Evolutionary conservation across 2,888 invertebrate genomes (phyloP).

Genomic region (Halictus ligatus): DNA sequence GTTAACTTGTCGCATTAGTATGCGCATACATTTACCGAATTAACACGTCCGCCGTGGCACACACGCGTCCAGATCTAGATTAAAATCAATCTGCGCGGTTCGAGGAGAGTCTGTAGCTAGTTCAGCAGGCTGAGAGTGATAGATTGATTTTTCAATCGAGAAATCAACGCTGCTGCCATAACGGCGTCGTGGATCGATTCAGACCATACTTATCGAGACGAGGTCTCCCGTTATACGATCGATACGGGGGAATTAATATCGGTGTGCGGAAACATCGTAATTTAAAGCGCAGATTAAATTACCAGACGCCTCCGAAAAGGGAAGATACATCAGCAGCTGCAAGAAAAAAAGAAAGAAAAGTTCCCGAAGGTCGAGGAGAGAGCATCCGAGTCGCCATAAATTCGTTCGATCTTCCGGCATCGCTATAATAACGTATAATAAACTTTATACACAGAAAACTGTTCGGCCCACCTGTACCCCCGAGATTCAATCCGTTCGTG

Average conservation of each 20-base stretch:
- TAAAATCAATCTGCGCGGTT: not conserved
- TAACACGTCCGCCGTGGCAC: not conserved
- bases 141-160: not conserved
- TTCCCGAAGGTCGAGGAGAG: conserved; percentile 31
- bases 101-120: not conserved
- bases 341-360: conserved; percentile 14
- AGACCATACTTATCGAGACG: conserved; percentile 28
- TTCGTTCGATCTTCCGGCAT: conserved; percentile 21
- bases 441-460: not conserved
- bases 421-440: conserved; percentile 20
- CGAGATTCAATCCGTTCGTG: conserved; percentile 6
- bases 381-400: conserved; percentile 29
- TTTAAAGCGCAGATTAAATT: conserved; percentile 50
- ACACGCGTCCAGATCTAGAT: not conserved
- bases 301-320: conserved; percentile 32
- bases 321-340: conserved; percentile 32
- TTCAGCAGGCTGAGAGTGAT: not conserved
- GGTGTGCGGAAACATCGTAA: conserved; percentile 38
- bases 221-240: conserved; percentile 23
- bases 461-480: not conserved
- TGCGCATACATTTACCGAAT: not conserved
- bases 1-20: not conserved
- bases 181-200: conserved; percentile 3
- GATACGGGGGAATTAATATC: conserved; percentile 36
- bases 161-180: conserved; percentile 13